Base-by-base conservation (phyloP, 1,140 invertebrate genomes). In the Drosophila fuyamai region DNA sequence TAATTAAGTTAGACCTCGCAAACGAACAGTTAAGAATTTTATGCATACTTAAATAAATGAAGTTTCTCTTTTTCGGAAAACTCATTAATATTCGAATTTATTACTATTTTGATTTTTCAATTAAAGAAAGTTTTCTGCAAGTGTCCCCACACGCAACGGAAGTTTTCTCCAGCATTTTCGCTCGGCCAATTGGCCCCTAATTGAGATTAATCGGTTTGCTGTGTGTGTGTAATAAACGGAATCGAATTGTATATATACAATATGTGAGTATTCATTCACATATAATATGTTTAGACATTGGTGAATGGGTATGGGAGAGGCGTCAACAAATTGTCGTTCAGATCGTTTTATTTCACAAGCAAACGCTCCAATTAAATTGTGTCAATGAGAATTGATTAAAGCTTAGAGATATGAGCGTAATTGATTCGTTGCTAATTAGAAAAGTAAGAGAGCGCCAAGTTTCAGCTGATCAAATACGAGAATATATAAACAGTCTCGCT, bases 371-470 rank as follows among this genome's bases (percentile, higher is more conserved):
- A 88, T 88, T 89, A 70, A 88, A 88, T 83, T 88, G 83, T 88
- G 83, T 83, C 83, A 88, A 88, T 88, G 79, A 76, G 76, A 63
- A 79, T 89, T 88, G 83, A 88, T 85, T 85, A 86, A 81, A 56
- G 65, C 65, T 68, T 47, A 71, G 65, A 48, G 78, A 85, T 85
- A 86, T 46, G 47, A 27, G 67, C 41, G 55, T 86, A 86, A 82
- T 85, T 86, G 82, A 88, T 85, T 67, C 70, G 54, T 27, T 41
- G 56, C 66, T 62, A 67, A 81, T 86, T 35, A 65, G 40, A 53
- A 43, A 16, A 38, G 32, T 18, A 12, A 50, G 13, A 38, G 56
- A 66, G 36, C 38, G 32, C 41, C 38, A 48, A 63, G 9, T 10
- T n/a, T 12, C 65, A 78, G 61, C 60, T 78, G 47, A 67, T 55